Base-by-base conservation (phyloP, 2,797 vertebrate genomes). In the Delichon dasypus region DNA sequence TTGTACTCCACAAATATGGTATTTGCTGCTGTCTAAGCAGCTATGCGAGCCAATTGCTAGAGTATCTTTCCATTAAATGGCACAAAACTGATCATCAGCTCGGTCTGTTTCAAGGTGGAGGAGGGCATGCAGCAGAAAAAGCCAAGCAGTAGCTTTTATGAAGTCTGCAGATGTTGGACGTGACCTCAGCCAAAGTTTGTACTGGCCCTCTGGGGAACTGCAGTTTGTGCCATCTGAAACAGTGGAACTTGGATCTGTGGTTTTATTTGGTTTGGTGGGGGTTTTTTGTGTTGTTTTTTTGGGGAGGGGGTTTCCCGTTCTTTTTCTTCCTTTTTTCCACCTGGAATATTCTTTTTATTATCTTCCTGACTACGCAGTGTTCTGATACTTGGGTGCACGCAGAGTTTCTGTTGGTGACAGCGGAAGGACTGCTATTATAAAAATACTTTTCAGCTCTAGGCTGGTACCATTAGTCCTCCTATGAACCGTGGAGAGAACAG, bases 11-110 rank as follows among this genome's bases (percentile, higher is more conserved):
- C 89, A 86, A 73, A 61, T 30, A 20, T 0, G n/a, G 60, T 17
- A 14, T 81, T 67, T 88, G 93, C 82, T 96, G 85, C 93, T 94
- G 57, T 12, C 27, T 54, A 72, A 92, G 90, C 85, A 88, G 91
- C 76, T 84, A 19, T 30, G 42, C 47, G 22, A 77, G 66, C 27
- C 73, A 19, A 27, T 88, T 88, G 57, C 79, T 78, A 50, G 88
- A 72, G 68, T 10, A 53, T 67, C 85, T 79, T 89, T 76, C 85
- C 42, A 55, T 83, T 27, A 51, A 45, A 72, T 40, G 38, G 30
- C 70, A 91, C 50, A 44, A 47, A 91, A 22, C 44, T 72, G 72
- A 58, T 91, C 15, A 77, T 78, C 68, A 72, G 76, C 73, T 36
- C 51, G 30, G 23, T 53, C 66, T 83, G 2, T 88, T 85, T 89